These are phyloP conservation scores for Oryzaephilus surinamensis DNA, from an alignment of 1,140 invertebrate genomes.

Conservation along the genomic window DNA sequence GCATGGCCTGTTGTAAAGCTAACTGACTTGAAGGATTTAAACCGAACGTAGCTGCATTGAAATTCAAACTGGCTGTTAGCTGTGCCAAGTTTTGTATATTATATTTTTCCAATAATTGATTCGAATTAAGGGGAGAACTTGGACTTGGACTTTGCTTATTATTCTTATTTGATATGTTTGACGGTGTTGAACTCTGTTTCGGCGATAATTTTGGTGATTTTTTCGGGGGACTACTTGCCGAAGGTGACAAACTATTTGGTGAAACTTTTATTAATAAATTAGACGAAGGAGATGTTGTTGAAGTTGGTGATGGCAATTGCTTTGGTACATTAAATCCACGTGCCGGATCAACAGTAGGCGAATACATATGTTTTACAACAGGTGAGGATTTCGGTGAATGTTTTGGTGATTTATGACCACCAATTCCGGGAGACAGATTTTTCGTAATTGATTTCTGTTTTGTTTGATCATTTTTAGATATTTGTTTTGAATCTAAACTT, in stretches of 20 bases:
- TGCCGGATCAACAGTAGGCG: too few species aligned
- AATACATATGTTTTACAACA: slow-evolving; percentile 18
- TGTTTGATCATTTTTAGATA: too few species aligned
- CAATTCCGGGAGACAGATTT: too few species aligned
- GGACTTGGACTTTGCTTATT: background rate
- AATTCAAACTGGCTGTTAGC: slow-evolving; percentile 30
- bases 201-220: slow-evolving; percentile 6
- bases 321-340: too few species aligned
- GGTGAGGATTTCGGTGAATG: slow-evolving; percentile 21
- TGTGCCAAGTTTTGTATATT: slow-evolving; percentile 35
- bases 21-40: slow-evolving; percentile 19
- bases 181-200: background rate
- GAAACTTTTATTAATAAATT: background rate
- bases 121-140: slow-evolving; percentile 19
- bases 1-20: slow-evolving; percentile 30
- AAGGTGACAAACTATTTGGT: background rate
- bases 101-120: slow-evolving; percentile 33
- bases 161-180: too few species aligned
- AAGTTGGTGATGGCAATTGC: too few species aligned
- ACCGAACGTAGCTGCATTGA: slow-evolving; percentile 18
- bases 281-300: too few species aligned
- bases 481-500: too few species aligned
- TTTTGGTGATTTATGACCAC: too few species aligned
- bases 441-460: too few species aligned
- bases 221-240: background rate